phyloP scores from a whole-genome alignment of 2,797 vertebrate species.

The Hoplostethus mediterraneus region DNA sequence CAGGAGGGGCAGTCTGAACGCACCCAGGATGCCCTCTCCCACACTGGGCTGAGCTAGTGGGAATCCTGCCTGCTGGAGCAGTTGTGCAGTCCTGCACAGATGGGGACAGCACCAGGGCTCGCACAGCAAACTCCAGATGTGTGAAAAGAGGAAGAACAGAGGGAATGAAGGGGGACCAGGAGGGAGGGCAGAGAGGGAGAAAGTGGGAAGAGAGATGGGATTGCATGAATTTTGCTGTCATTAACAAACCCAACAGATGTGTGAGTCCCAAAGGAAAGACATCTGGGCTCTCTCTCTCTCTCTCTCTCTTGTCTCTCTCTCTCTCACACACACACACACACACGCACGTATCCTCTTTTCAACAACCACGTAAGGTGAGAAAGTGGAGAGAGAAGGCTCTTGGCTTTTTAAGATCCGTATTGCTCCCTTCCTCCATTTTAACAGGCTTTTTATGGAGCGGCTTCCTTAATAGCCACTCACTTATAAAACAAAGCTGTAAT shows the following conservation, averaged over 20 bases:
- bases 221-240: constrained; percentile 88
- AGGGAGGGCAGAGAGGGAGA: constrained; percentile 63
- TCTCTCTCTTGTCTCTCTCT: constrained; percentile 22
- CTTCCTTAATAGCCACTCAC: constrained; percentile 83
- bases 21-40: constrained; percentile 51
- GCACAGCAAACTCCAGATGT: constrained; percentile 82
- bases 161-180: constrained; percentile 71
- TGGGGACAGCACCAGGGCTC: constrained; percentile 83
- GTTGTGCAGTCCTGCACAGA: constrained; percentile 87
- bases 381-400: constrained; percentile 69
- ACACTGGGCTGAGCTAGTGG: constrained; percentile 33
- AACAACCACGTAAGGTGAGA: constrained; percentile 72
- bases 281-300: constrained; percentile 80
- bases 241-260: constrained; percentile 92
- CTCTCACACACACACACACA: constrained; percentile 22
- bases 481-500: constrained; percentile 87
- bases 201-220: constrained; percentile 85
- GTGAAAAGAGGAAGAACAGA: constrained; percentile 78
- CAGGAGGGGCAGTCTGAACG: constrained; percentile 21
- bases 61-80: constrained; percentile 65
- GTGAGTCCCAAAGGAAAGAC: constrained; percentile 90
- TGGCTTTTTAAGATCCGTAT: constrained; percentile 81
- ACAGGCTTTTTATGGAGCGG: constrained; percentile 83
- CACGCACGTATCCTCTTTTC: constrained; percentile 43
- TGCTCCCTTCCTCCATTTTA: constrained; percentile 81